Percentiles rank a stretch among this genome's conserved stretches.
Conservation (phyloP, 2,888 invertebrate genomes). For the Ormyrus rosae region DNA sequence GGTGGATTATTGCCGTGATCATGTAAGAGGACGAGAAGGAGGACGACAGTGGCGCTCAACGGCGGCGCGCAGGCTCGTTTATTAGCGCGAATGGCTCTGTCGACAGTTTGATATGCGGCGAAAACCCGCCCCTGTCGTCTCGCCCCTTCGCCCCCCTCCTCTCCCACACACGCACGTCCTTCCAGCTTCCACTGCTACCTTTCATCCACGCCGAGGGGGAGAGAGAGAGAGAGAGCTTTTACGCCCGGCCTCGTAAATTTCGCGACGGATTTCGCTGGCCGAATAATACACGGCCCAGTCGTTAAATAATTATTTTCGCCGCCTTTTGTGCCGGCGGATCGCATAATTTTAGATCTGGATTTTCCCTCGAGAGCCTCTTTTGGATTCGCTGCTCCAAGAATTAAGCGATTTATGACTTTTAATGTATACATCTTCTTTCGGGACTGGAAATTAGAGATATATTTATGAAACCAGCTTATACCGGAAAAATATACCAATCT, state of each 20-base stretch:
- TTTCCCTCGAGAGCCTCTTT: background rate
- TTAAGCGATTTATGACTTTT: background rate
- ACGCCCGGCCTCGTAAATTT: slow-evolving; percentile 39
- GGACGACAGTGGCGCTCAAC: slow-evolving; percentile 11
- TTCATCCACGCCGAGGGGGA: slow-evolving; percentile 17
- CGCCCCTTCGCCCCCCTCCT: slow-evolving; percentile 26
- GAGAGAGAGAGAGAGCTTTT: slow-evolving; percentile 27
- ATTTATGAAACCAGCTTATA: no score
- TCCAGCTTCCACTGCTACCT: slow-evolving; percentile 13
- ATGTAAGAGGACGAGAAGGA: slow-evolving; percentile 13
- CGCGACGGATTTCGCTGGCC: slow-evolving; percentile 32
- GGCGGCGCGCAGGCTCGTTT: slow-evolving; percentile 25
- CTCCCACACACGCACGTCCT: slow-evolving; percentile 32
- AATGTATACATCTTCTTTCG: no score
- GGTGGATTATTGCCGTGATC: slow-evolving; percentile 37
- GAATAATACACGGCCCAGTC: slow-evolving; percentile 38
- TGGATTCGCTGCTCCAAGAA: background rate
- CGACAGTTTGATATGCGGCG: slow-evolving; percentile 49
- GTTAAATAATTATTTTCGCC: slow-evolving; percentile 50
- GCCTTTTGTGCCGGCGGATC: slow-evolving; percentile 36
- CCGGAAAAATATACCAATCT: no score
- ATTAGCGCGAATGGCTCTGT: slow-evolving; percentile 45
- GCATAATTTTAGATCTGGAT: slow-evolving; percentile 24
- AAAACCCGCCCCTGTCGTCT: slow-evolving; percentile 23
- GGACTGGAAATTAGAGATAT: no score